Conservation (phyloP, 2,888 invertebrate species). For the Lochmaea capreae region DNA sequence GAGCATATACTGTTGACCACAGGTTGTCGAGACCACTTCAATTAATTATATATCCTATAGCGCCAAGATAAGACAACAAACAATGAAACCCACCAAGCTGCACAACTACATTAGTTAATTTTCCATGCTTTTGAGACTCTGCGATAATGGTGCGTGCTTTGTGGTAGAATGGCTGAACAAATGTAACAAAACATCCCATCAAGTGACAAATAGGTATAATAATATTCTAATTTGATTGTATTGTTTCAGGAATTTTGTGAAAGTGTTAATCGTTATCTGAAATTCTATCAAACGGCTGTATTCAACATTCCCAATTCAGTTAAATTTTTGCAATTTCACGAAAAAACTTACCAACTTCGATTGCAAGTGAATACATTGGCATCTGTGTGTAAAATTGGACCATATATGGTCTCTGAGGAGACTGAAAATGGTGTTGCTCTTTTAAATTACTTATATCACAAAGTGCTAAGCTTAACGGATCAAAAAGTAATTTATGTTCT, state of each 20-base stretch:
- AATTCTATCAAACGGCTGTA: conserved; percentile 69
- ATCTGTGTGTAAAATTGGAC: conserved; percentile 68
- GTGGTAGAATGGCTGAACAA: no score
- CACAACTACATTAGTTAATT: no score
- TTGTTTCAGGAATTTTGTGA: conserved; percentile 71
- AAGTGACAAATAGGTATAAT: neutral
- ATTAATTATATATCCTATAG: no score
- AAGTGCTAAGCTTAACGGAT: conserved; percentile 72
- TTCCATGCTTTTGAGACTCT: no score
- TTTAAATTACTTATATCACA: conserved; percentile 75
- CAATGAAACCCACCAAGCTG: no score
- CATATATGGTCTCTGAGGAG: conserved; percentile 54
- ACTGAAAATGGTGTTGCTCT: conserved; percentile 69
- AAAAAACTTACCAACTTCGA: conserved; percentile 67
- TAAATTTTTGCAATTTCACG: conserved; percentile 55
- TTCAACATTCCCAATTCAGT: conserved; percentile 56
- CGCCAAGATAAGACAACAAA: no score
- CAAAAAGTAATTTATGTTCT: conserved; percentile 69
- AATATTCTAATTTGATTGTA: neutral
- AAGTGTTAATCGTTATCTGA: conserved; percentile 71
- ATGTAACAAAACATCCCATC: no score
- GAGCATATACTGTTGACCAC: no score
- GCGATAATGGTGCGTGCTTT: no score
- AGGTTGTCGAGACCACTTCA: no score
- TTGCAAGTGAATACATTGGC: conserved; percentile 69